A percentile compares a stretch with the other conserved stretches of the same genome.
Evolutionary conservation across 2,113 vertebrate genomes (phyloP).

Genomic region (Phaethornis superciliosus): DNA sequence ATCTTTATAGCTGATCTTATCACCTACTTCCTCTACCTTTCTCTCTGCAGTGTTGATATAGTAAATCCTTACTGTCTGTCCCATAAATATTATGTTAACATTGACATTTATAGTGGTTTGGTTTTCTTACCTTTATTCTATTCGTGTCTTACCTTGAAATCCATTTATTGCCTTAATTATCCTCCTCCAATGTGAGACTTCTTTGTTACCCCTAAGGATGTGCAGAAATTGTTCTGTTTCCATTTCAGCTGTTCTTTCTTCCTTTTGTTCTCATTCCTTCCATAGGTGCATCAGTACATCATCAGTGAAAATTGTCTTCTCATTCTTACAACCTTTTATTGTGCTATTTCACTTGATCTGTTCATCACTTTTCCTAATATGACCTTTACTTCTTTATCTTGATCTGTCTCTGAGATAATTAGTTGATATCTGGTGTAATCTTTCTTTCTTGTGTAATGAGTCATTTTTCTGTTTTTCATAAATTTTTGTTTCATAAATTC

Average conservation of each 20-base stretch:
- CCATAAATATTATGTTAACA: constrained; percentile 1
- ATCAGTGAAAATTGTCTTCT: background rate
- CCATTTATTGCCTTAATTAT: background rate
- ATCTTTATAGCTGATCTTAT: background rate
- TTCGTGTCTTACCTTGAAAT: background rate
- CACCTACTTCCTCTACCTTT: background rate
- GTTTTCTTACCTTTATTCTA: background rate
- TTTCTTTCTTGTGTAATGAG: background rate
- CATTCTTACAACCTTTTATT: background rate
- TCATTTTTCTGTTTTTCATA: constrained; percentile 12
- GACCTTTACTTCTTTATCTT: constrained; percentile 52
- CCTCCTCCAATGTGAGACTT: background rate
- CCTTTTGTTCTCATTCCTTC: background rate
- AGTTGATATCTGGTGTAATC: background rate
- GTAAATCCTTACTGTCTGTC: background rate
- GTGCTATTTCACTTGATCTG: constrained; percentile 11
- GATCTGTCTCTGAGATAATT: constrained; percentile 10
- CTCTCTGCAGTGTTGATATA: background rate
- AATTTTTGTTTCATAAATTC: background rate
- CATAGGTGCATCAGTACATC: background rate
- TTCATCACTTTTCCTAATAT: constrained; percentile 9
- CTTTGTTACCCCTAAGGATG: background rate
- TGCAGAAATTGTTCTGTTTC: background rate
- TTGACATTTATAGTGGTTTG: background rate
- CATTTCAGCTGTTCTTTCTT: background rate